phyloP scores from a whole-genome alignment of 2,888 invertebrate genomes.

The Drosophila lacicola region DNA sequence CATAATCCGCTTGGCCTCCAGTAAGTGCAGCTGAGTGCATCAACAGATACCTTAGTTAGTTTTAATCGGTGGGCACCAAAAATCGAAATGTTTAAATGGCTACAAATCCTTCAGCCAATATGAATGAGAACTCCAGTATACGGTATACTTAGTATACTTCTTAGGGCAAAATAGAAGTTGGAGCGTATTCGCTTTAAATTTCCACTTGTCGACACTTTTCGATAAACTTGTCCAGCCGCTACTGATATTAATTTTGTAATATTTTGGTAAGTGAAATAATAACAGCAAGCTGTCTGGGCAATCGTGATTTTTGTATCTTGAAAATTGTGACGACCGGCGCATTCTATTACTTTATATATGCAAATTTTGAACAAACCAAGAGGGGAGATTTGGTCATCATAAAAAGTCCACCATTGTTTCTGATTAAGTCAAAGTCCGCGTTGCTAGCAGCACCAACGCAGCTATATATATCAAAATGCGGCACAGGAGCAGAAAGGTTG shows the following conservation, averaged over 20 bases:
- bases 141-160: not conserved
- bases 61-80: not conserved
- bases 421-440: conserved; percentile 61
- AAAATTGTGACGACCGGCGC: conserved; percentile 31
- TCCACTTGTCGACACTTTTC: not conserved
- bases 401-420: conserved; percentile 65
- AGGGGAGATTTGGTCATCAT: conserved; percentile 20
- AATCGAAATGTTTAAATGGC: not conserved
- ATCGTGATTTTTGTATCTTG: conserved; percentile 32
- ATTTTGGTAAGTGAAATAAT: conserved; percentile 25
- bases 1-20: conserved; percentile 55
- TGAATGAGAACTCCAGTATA: no score
- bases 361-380: conserved; percentile 38
- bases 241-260: conserved; percentile 24
- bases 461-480: conserved; percentile 6
- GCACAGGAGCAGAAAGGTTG: conserved; percentile 40
- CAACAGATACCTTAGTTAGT: conserved; percentile 5
- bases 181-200: not conserved
- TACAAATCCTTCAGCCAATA: not conserved
- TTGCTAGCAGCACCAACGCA: conserved; percentile 22
- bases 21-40: conserved; percentile 60
- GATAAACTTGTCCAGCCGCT: conserved; percentile 35
- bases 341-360: conserved; percentile 33
- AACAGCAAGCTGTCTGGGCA: conserved; percentile 34
- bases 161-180: not conserved